Evolutionary conservation across 2,888 invertebrate genomes (phyloP).

Genomic region (Artemia sp.): DNA sequence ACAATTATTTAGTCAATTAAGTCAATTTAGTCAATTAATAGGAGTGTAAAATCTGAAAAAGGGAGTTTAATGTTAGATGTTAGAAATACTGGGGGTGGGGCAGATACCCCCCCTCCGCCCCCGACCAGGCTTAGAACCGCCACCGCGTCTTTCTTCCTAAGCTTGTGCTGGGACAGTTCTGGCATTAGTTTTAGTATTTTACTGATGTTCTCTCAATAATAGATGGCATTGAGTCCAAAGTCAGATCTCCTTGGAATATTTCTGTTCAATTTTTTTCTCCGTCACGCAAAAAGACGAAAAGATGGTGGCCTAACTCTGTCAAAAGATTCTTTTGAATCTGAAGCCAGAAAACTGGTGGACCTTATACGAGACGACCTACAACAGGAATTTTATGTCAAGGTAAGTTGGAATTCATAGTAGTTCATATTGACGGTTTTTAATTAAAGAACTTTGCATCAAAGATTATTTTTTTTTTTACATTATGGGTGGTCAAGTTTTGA

Average conservation of each 20-base stretch:
- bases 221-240: conserved; percentile 19
- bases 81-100: too few relatives aligned
- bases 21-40: too few relatives aligned
- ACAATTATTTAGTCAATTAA: too few relatives aligned
- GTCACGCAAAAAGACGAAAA: conserved; percentile 8
- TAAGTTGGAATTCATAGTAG: conserved; percentile 23
- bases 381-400: conserved; percentile 31
- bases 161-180: neutral
- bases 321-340: conserved; percentile 20
- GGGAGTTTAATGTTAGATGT: neutral
- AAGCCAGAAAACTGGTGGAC: conserved; percentile 44
- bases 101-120: neutral
- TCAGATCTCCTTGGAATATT: conserved; percentile 15
- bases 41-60: neutral
- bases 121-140: neutral
- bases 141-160: neutral
- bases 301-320: conserved; percentile 15
- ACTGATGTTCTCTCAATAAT: conserved; percentile 21
- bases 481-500: too few relatives aligned
- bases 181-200: neutral
- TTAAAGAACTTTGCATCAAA: too few relatives aligned
- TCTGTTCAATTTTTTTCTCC: conserved; percentile 18
- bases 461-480: too few relatives aligned
- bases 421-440: too few relatives aligned
- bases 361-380: conserved; percentile 33